Evolutionary conservation across 2,888 invertebrate species (phyloP).

Genomic region (Ptilodon capucinus): DNA sequence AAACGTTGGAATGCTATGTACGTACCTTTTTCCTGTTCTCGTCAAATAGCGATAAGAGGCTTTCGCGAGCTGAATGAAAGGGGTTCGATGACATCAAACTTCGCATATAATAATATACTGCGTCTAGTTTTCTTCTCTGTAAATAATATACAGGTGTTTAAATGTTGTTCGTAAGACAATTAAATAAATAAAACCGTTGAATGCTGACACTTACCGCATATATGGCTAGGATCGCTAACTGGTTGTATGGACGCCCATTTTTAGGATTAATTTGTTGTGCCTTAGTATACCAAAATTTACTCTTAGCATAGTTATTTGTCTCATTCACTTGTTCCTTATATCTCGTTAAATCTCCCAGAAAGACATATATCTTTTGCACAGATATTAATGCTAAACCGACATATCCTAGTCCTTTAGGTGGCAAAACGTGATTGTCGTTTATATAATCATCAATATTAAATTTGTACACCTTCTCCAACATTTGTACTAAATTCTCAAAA

Average conservation of each 20-base stretch:
- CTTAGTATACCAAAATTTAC: conserved; percentile 93
- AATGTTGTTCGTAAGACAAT: background rate
- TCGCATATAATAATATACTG: conserved; percentile 98
- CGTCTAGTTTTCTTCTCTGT: conserved; percentile 95
- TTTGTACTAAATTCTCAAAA: conserved; percentile 88
- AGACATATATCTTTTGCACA: conserved; percentile 93
- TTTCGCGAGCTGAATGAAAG: conserved; percentile 95
- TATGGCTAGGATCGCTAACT: conserved; percentile 94
- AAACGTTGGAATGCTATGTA: background rate
- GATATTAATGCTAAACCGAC: conserved; percentile 91
- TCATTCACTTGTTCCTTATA: conserved; percentile 94
- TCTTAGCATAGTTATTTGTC: conserved; percentile 89
- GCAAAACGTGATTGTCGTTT: conserved; percentile 81
- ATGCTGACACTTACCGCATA: conserved; percentile 85
- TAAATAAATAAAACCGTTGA: background rate
- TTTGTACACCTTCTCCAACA: conserved; percentile 88
- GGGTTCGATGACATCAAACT: conserved; percentile 97
- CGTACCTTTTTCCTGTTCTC: conserved; percentile 94
- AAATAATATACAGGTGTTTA: conserved; percentile 45
- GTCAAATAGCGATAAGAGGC: conserved; percentile 93
- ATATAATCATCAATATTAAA: conserved; percentile 86
- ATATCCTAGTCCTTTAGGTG: conserved; percentile 85
- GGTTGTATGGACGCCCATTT: conserved; percentile 97
- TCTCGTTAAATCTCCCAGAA: conserved; percentile 95
- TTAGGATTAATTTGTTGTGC: conserved; percentile 97